Percentiles rank a stretch among this genome's conserved stretches.
Conservation (phyloP, 1,140 invertebrate species). For the Bursaphelenchus mucronatus region DNA sequence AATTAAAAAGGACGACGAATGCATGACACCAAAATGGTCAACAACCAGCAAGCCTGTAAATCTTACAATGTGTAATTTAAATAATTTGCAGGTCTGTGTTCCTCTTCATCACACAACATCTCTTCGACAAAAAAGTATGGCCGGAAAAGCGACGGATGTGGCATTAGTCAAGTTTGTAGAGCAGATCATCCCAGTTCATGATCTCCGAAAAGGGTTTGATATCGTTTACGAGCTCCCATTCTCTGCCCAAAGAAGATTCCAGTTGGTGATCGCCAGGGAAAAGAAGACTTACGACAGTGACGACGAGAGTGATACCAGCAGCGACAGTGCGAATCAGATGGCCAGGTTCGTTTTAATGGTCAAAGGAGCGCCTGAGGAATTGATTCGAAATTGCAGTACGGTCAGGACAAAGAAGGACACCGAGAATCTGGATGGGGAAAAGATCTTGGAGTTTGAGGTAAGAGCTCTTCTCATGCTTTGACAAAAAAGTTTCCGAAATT, state of each 20-base stretch:
- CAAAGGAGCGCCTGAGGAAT: conserved; percentile 41
- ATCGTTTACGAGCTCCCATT: conserved; percentile 43
- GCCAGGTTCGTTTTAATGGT: conserved; percentile 37
- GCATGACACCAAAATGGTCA: too few relatives aligned
- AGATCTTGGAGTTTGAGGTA: conserved; percentile 42
- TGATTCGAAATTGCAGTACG: conserved; percentile 29
- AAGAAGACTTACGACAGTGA: background rate
- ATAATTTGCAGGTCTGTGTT: too few relatives aligned
- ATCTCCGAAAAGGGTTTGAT: conserved; percentile 32
- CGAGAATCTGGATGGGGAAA: conserved; percentile 24
- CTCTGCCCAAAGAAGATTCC: conserved; percentile 28
- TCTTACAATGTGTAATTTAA: too few relatives aligned
- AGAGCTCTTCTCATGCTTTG: background rate
- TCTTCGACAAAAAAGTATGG: conserved; percentile 15
- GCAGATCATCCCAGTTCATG: conserved; percentile 26
- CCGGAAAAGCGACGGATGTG: conserved; percentile 33
- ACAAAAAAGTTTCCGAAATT: too few relatives aligned
- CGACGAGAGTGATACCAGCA: background rate
- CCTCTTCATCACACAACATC: too few relatives aligned
- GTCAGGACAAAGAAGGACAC: conserved; percentile 24
- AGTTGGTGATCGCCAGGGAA: conserved; percentile 33
- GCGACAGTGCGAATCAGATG: conserved; percentile 6
- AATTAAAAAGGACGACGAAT: too few relatives aligned
- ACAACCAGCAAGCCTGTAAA: too few relatives aligned
- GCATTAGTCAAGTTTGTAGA: conserved; percentile 39